Evolutionary conservation across 2,888 invertebrate species (phyloP).

Genomic region (Heterodera filipjevi): DNA sequence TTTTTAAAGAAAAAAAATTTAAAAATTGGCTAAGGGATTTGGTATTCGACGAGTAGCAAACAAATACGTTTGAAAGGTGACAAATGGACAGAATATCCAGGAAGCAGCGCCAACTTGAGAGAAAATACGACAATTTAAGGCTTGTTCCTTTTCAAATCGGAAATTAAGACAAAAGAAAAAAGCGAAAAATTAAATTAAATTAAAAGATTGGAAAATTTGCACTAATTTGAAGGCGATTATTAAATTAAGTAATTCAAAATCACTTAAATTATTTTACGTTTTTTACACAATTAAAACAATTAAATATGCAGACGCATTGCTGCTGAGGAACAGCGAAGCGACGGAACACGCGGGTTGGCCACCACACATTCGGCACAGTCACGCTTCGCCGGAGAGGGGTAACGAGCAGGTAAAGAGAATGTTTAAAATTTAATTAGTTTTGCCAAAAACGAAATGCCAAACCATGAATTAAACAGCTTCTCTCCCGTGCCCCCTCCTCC

Average conservation of each 20-base stretch:
- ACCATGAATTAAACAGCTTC: not conserved
- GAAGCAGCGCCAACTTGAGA: slow-evolving; percentile 58
- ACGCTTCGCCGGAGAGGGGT: not conserved
- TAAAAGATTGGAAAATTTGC: too few species aligned
- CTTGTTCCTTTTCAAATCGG: not conserved
- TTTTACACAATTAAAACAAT: not conserved
- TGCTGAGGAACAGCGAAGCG: slow-evolving; percentile 8
- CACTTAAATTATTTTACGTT: too few species aligned
- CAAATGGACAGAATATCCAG: slow-evolving; percentile 49
- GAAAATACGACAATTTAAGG: slow-evolving; percentile 58
- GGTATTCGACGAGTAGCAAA: not conserved
- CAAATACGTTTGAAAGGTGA: not conserved
- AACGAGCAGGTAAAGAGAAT: not conserved
- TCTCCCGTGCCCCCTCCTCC: not conserved
- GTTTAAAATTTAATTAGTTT: not conserved
- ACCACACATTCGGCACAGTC: not conserved
- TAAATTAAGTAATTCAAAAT: too few species aligned
- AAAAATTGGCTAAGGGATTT: not conserved
- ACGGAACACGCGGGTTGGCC: not conserved
- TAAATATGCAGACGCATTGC: not conserved
- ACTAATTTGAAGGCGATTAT: too few species aligned
- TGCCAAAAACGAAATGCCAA: not conserved
- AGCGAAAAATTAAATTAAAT: not conserved
- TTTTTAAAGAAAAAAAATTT: not conserved
- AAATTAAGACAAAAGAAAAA: not conserved